A percentile compares a stretch with the other conserved stretches of the same genome.
Conservation (phyloP, 2,113 vertebrate genomes). For the Scomber japonicus region DNA sequence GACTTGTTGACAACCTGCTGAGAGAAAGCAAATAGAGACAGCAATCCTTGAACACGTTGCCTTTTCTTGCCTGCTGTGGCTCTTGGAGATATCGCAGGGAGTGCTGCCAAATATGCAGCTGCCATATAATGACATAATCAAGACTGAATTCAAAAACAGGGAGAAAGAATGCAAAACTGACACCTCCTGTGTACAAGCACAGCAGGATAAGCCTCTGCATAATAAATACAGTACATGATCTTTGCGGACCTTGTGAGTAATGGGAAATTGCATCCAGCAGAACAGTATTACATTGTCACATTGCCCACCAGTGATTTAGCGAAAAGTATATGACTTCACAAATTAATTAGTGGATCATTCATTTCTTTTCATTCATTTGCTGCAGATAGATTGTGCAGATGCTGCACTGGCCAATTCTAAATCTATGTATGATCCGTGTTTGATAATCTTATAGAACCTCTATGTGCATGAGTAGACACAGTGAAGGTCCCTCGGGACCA, state of each 20-base stretch:
- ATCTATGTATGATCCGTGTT: slow-evolving; percentile 43
- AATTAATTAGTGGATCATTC: slow-evolving; percentile 58
- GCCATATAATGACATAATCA: slow-evolving; percentile 75
- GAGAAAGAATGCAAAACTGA: slow-evolving; percentile 53
- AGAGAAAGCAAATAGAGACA: slow-evolving; percentile 73
- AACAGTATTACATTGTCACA: slow-evolving; percentile 22
- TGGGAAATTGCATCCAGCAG: slow-evolving; percentile 27
- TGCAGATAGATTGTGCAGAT: slow-evolving; percentile 41
- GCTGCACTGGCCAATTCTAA: slow-evolving; percentile 41
- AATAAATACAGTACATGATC: slow-evolving; percentile 50
- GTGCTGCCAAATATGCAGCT: slow-evolving; percentile 44
- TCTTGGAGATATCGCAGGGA: slow-evolving; percentile 58
- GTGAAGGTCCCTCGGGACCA: neutral
- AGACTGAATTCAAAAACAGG: slow-evolving; percentile 62
- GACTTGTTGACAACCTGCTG: slow-evolving; percentile 78
- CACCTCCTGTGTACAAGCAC: slow-evolving; percentile 49
- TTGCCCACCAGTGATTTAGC: slow-evolving; percentile 19
- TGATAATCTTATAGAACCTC: slow-evolving; percentile 34
- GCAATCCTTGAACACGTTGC: slow-evolving; percentile 62
- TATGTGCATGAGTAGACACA: slow-evolving; percentile 34
- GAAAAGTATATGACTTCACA: slow-evolving; percentile 40
- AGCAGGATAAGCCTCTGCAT: slow-evolving; percentile 37
- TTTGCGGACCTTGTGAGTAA: slow-evolving; percentile 51
- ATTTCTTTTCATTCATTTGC: slow-evolving; percentile 38
- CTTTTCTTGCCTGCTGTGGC: slow-evolving; percentile 49